A percentile compares a stretch with the other conserved stretches of the same genome.
Conservation (phyloP, 2,113 vertebrate genomes). For the Danio rerio region DNA sequence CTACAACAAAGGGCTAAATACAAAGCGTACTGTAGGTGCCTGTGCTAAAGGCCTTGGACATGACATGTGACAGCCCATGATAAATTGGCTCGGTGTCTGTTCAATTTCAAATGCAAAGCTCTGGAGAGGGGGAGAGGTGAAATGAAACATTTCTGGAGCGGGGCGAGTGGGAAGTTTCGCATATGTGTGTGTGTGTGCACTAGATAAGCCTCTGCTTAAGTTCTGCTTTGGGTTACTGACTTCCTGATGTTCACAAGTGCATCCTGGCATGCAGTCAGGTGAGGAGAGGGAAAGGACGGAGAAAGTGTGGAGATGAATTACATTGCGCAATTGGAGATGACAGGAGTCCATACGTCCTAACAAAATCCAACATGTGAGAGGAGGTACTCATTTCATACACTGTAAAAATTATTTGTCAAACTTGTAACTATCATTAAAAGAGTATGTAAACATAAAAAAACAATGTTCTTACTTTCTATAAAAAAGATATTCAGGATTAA, state of each 20-base stretch:
- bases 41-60: conserved; percentile 93
- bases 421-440: no score
- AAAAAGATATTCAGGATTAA: no score
- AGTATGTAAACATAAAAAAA: no score
- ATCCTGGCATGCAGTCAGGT: conserved; percentile 88
- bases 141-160: conserved; percentile 80
- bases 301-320: conserved; percentile 82
- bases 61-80: conserved; percentile 99
- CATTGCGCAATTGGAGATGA: conserved; percentile 85
- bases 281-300: conserved; percentile 75
- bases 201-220: conserved; percentile 92
- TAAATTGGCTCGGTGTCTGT: conserved; percentile 99
- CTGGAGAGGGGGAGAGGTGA: conserved; percentile 80
- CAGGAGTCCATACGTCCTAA: conserved; percentile 84
- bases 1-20: conserved; percentile 97
- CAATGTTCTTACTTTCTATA: no score
- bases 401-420: background rate
- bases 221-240: conserved; percentile 89
- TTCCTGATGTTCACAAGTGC: conserved; percentile 85
- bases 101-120: conserved; percentile 99
- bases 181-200: conserved; percentile 89
- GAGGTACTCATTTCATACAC: conserved; percentile 47
- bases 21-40: conserved; percentile 89
- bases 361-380: conserved; percentile 65
- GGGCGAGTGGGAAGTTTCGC: conserved; percentile 85